These are phyloP conservation scores for Manis pentadactyla DNA, from an alignment of 2,797 vertebrate species.

Conservation along the genomic window DNA sequence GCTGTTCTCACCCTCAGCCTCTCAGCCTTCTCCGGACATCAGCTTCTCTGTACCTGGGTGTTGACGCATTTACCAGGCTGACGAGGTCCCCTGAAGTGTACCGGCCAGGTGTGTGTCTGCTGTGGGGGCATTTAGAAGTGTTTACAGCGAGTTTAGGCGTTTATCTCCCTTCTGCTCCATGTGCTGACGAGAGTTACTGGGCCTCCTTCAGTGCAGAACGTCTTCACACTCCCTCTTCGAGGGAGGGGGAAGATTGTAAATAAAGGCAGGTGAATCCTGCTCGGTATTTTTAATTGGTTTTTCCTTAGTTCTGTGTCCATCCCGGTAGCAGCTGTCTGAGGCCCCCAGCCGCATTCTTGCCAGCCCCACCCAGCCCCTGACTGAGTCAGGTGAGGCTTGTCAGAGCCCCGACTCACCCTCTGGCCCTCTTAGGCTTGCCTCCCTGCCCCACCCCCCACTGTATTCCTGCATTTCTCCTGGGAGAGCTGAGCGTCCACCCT, in stretches of 20 bases:
- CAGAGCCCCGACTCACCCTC: too few species aligned
- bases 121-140: conserved; percentile 71
- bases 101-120: conserved; percentile 64
- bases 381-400: too few species aligned
- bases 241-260: too few species aligned
- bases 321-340: fast-evolving
- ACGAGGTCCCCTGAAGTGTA: too few species aligned
- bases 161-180: conserved; percentile 55
- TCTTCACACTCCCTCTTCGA: fast-evolving
- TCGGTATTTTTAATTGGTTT: too few species aligned
- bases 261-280: fast-evolving
- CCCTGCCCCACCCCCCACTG: fast-evolving
- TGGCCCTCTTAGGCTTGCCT: too few species aligned
- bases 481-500: neutral
- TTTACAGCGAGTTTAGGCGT: conserved; percentile 54
- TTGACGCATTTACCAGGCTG: conserved; percentile 64
- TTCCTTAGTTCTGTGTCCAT: too few species aligned
- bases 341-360: fast-evolving
- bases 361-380: fast-evolving
- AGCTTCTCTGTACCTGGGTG: conserved; percentile 69
- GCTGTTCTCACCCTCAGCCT: conserved; percentile 72
- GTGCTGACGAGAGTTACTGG: neutral
- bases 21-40: conserved; percentile 60
- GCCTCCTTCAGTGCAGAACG: neutral
- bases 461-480: fast-evolving